Evolutionary conservation across 2,797 vertebrate species (phyloP).

Genomic region (Vespertilio murinus): DNA sequence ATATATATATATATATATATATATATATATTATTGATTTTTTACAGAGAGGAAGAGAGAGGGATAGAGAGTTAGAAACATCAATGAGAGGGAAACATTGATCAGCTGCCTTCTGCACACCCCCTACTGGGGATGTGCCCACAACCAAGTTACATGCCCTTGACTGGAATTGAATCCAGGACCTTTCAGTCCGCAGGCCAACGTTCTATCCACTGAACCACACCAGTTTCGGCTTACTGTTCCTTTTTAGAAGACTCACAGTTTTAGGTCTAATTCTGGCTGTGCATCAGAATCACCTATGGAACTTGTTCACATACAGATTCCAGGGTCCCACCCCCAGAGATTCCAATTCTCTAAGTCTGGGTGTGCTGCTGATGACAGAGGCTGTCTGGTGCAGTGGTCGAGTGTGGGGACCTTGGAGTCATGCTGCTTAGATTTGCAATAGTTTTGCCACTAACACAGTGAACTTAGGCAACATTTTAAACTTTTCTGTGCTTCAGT

Average conservation of each 20-base stretch:
- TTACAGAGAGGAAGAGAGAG: too few relatives aligned
- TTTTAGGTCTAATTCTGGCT: constrained; percentile 10
- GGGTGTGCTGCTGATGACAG: not conserved
- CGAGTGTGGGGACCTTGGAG: not conserved
- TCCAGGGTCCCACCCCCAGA: not conserved
- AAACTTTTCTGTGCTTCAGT: not conserved
- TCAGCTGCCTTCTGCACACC: too few relatives aligned
- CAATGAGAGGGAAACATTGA: too few relatives aligned
- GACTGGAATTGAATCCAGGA: too few relatives aligned
- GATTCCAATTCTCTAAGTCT: not conserved
- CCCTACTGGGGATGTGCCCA: too few relatives aligned
- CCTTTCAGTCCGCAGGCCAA: too few relatives aligned
- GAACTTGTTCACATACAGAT: not conserved
- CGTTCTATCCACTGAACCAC: too few relatives aligned
- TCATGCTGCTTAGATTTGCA: not conserved
- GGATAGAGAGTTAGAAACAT: too few relatives aligned
- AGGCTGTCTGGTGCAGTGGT: not conserved
- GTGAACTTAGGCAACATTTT: not conserved
- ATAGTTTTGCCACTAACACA: not conserved
- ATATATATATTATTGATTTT: too few relatives aligned
- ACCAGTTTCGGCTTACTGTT: not conserved
- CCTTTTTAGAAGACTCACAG: not conserved
- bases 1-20: too few relatives aligned
- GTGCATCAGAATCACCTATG: not conserved
- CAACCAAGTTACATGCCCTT: too few relatives aligned